Evolutionary conservation across 2,113 vertebrate species (phyloP).

Genomic region (Ictalurus furcatus): DNA sequence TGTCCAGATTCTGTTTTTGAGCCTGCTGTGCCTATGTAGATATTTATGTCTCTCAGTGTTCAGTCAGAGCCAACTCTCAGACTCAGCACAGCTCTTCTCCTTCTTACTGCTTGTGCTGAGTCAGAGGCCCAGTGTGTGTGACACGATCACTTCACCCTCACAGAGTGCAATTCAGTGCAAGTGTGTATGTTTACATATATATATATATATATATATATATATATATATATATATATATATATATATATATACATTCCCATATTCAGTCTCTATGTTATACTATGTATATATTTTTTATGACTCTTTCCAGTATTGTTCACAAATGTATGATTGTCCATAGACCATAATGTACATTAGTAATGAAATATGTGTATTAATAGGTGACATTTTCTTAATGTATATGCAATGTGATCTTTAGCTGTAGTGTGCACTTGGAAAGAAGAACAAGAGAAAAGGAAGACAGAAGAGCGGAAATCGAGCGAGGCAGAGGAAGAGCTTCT

Average conservation of each 20-base stretch:
- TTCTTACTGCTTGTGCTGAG: conserved; percentile 51
- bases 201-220: too few relatives aligned
- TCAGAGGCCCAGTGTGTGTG: conserved; percentile 50
- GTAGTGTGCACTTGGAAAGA: conserved; percentile 57
- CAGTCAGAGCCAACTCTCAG: conserved; percentile 36
- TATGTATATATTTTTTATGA: background rate
- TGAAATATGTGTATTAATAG: background rate
- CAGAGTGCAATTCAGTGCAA: background rate
- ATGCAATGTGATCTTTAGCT: conserved; percentile 21
- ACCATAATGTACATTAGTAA: background rate
- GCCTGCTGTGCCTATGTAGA: conserved; percentile 43
- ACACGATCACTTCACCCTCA: conserved; percentile 35
- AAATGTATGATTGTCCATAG: background rate
- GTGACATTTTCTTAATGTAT: background rate
- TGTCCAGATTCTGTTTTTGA: conserved; percentile 9
- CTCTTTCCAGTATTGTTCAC: background rate
- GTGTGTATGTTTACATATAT: background rate
- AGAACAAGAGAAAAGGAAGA: conserved; percentile 43
- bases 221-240: too few relatives aligned
- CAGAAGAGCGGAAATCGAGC: conserved; percentile 43
- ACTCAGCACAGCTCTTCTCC: conserved; percentile 31
- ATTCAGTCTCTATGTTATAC: background rate
- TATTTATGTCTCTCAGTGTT: conserved; percentile 31
- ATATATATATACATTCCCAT: background rate
- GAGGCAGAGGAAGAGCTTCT: conserved; percentile 56